Conservation (phyloP, 2,888 invertebrate genomes). For the Syrphus vitripennis region DNA sequence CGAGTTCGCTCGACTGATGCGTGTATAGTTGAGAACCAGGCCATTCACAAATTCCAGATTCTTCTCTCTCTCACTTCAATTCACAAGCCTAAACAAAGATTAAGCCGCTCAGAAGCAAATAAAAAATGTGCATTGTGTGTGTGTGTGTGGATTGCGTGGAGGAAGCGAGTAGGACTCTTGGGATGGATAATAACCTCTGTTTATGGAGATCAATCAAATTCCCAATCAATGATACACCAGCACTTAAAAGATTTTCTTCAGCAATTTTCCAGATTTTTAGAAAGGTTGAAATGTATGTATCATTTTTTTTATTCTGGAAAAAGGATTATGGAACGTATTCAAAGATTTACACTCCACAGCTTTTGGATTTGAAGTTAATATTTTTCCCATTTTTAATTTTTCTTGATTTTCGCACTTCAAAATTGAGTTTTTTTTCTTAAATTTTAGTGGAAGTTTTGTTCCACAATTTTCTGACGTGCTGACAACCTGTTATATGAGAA, state of each 20-base stretch:
- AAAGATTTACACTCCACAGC: neutral
- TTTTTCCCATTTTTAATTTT: too few relatives aligned
- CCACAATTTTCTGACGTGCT: too few relatives aligned
- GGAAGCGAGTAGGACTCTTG: neutral
- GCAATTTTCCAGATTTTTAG: neutral
- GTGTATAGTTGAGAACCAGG: conserved; percentile 61
- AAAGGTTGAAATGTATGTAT: neutral
- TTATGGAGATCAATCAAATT: conserved; percentile 51
- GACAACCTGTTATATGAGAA: too few relatives aligned
- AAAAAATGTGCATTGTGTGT: neutral
- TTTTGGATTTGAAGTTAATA: neutral
- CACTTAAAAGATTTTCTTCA: neutral
- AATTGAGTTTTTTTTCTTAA: too few relatives aligned
- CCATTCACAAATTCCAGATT: conserved; percentile 41
- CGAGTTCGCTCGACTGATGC: neutral
- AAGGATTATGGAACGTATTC: neutral
- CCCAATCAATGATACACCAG: neutral
- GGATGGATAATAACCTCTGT: conserved; percentile 24
- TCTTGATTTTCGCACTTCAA: too few relatives aligned
- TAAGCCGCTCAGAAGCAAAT: neutral
- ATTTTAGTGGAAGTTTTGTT: too few relatives aligned
- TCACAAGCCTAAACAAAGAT: neutral
- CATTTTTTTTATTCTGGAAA: too few relatives aligned
- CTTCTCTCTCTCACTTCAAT: neutral
- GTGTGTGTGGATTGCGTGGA: too few relatives aligned